Percentiles rank a stretch among this genome's conserved stretches.
Conservation (phyloP, 2,113 vertebrate genomes). For the Proteles cristata region DNA sequence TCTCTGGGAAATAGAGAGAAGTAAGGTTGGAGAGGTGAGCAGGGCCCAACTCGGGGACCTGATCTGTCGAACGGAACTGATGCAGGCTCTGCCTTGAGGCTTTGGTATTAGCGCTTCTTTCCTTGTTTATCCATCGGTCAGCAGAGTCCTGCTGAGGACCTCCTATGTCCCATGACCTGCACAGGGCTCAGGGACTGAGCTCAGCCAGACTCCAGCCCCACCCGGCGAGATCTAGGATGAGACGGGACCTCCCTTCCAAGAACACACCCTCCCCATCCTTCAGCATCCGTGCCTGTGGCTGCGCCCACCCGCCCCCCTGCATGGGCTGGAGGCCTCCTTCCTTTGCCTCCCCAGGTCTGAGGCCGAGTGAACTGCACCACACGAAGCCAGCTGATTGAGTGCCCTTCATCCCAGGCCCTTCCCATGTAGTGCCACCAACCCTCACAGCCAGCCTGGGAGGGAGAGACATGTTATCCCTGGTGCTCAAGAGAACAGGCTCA, state of each 20-base stretch:
- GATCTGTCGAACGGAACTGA: accelerated
- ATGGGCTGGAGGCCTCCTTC: background rate
- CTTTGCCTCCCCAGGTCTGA: background rate
- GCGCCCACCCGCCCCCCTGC: accelerated
- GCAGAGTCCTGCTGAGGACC: background rate
- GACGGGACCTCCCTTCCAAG: background rate
- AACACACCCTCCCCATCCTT: background rate
- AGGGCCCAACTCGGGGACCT: background rate
- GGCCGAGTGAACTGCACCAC: background rate
- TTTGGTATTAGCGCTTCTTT: background rate
- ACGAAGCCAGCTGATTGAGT: background rate
- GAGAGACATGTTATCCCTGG: background rate
- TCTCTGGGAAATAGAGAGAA: background rate
- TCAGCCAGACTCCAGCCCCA: background rate
- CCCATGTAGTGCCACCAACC: accelerated
- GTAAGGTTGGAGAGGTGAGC: background rate
- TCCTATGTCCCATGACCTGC: background rate
- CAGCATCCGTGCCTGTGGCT: background rate
- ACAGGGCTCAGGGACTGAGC: background rate
- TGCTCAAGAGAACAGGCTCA: background rate
- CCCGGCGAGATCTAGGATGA: background rate
- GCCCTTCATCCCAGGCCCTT: background rate
- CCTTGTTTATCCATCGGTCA: background rate
- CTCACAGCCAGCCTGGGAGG: background rate
- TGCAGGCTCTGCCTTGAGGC: background rate